Percentiles rank a stretch among this genome's conserved stretches.
Conservation (phyloP, 2,113 vertebrate genomes). For the Todiramphus chloris region DNA sequence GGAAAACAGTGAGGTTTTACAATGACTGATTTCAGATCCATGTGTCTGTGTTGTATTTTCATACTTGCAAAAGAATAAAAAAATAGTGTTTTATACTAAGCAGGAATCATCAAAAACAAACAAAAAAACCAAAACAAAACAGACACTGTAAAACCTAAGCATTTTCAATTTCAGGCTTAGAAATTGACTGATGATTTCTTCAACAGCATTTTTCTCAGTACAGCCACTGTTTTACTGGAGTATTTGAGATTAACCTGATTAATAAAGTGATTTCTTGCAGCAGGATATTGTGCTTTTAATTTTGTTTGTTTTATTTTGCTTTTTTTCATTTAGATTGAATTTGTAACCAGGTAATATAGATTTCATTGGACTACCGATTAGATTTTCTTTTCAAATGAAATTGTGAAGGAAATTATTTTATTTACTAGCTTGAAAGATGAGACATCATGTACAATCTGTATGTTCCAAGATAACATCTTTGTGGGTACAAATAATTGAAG, state of each 20-base stretch:
- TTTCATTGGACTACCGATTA: slow-evolving; percentile 1
- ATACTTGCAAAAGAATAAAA: not conserved
- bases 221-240: not conserved
- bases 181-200: not conserved
- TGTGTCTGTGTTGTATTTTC: not conserved
- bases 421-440: slow-evolving; percentile 37
- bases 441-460: not conserved
- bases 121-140: no score
- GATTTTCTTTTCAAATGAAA: slow-evolving; percentile 24
- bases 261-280: not conserved
- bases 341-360: not conserved
- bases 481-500: not conserved
- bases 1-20: not conserved
- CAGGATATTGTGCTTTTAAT: not conserved
- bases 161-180: not conserved
- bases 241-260: slow-evolving; percentile 6
- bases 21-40: not conserved
- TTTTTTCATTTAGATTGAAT: not conserved
- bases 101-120: not conserved
- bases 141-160: not conserved
- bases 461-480: not conserved
- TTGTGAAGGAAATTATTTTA: slow-evolving; percentile 7
- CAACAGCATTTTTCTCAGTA: not conserved
- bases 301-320: not conserved
- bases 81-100: not conserved